Base-by-base conservation (phyloP, 2,888 invertebrate genomes). In the Yponomeuta plumbellus region DNA sequence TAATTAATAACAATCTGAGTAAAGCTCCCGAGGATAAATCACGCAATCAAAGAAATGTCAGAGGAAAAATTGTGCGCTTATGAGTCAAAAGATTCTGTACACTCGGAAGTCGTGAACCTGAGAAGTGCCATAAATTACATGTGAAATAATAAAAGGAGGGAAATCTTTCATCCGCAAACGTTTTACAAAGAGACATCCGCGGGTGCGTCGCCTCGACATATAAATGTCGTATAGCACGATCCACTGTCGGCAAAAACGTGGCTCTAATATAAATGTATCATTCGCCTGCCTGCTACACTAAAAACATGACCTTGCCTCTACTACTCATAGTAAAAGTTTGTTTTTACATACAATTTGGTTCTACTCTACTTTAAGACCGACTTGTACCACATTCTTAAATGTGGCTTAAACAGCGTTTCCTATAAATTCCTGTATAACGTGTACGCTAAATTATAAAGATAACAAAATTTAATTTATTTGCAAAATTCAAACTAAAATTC, bases 101-200 rank as follows among this genome's bases (percentile, higher is more conserved):
- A 21, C 22, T 23, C 61, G 64, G 23, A 71, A 74, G 71, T 70
- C 70, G 71, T 71, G 69, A 73, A 71, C 69, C 68, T 80, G 79
- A 84, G 75, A 80, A 81, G 81, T 81, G 81, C 79, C 81, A 86
- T 87, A 88, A 88, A 87, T 87, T 86, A 83, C 79, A 81, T 83
- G 81, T 85, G 81, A 86, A 85, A 88, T 85, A 86, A 86, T 86
- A 85, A 84, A 84, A 85, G 76, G 80, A 83, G 80, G 78, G 80
- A 85, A 85, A 85, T 83, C 83, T 86, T 85, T 85, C 83, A 83
- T 79, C 79, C 82, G 75, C 83, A 83, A 86, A 83, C 82, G 84
- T 80, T 85, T 85, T 81, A 83, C 83, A 84, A 85, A 86, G 84
- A 81, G 82, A 80, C 82, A 80, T 80, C 80, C 78, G 73, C 70